These are phyloP conservation scores for Gavialis gangeticus DNA, from an alignment of 2,113 vertebrate genomes.

Conservation along the genomic window DNA sequence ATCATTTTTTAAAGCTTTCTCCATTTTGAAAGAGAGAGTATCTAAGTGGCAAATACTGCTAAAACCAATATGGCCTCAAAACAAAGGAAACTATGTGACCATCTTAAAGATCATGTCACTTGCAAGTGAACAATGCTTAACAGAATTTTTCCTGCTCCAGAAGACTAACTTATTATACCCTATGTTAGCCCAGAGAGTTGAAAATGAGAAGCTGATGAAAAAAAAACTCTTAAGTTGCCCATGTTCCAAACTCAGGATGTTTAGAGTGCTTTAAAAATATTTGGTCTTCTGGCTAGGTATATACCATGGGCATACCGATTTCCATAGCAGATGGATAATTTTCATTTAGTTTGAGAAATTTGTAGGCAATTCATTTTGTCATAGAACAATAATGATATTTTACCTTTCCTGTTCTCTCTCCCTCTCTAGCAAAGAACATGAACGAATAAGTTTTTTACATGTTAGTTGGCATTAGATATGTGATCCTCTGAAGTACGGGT, in stretches of 20 bases:
- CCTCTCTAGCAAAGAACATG: not conserved
- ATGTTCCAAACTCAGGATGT: no score
- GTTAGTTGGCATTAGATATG: not conserved
- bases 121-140: conserved; percentile 35
- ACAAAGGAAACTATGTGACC: conserved; percentile 36
- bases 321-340: not conserved
- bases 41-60: conserved; percentile 41
- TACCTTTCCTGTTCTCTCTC: not conserved
- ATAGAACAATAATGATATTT: conserved; percentile 2
- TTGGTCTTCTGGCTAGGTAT: not conserved
- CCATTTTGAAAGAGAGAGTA: not conserved
- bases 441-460: not conserved
- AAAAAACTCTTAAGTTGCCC: no score
- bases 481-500: not conserved
- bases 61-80: conserved; percentile 35
- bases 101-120: conserved; percentile 17
- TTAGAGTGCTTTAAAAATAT: not conserved
- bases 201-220: not conserved
- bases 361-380: not conserved
- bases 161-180: not conserved
- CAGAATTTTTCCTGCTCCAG: not conserved
- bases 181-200: not conserved
- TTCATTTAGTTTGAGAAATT: not conserved
- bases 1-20: conserved; percentile 7
- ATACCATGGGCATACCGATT: not conserved